Base-by-base conservation (phyloP, 2,888 invertebrate genomes). In the Hybos culiciformis region DNA sequence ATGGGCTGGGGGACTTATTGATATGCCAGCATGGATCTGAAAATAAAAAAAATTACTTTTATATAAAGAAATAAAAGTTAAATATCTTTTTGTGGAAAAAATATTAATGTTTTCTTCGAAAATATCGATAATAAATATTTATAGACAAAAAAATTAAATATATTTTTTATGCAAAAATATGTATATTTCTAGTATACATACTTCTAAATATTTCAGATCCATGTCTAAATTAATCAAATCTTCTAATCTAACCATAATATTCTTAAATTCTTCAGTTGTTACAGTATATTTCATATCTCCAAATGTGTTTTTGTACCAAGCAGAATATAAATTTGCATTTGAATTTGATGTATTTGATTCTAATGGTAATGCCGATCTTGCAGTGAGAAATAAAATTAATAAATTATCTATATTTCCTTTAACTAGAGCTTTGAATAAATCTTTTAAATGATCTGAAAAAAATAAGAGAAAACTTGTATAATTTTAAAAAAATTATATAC, bases 261-360 rank as follows among this genome's bases (percentile, higher is more conserved):
- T 44, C 45, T 58, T 57, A 44, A 64, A 64, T 39, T 58, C 56
- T 11, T 55, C 56, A 1, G 46, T 19, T 11, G 51, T 53, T 2
- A 63, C 44, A 3, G 50, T 40, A 42, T 58, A 59, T 18, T 60
- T 61, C 61, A 64, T 63, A 50, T 65, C 63, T 1, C 58, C 59
- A 26, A 64, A 57, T 29, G 61, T 52, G 15, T 55, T 55, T 29
- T 63, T 65, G 39, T 62, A 65, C 65, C 64, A 64, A 19, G 56
- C 54, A 5, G 59, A 56, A 46, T 62, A 62, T n/a, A n/a, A n/a
- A n/a, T n/a, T n/a, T n/a, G n/a, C n/a, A n/a, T n/a, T n/a, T n/a
- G n/a, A n/a, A n/a, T n/a, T n/a, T n/a, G n/a, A n/a, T n/a, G n/a
- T n/a, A n/a, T n/a, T n/a, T n/a, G n/a, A n/a, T n/a, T n/a, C n/a